Base-by-base conservation (phyloP, 1,140 invertebrate species). In the Drosophila biarmipes region DNA sequence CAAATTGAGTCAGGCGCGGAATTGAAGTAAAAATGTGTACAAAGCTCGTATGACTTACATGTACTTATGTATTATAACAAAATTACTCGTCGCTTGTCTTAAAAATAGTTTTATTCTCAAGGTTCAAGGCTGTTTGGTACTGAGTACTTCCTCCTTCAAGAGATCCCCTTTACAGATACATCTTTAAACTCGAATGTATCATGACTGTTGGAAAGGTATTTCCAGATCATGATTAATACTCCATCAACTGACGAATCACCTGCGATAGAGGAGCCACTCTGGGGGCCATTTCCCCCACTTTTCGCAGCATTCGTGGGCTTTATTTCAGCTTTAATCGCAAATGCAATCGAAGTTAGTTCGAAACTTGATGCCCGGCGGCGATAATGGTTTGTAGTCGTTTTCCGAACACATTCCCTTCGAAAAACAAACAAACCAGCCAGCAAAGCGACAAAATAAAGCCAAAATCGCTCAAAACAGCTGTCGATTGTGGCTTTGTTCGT, bases 361-460 rank as follows among this genome's bases (percentile, higher is more conserved):
- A 89, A 87, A 87, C 77, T 79, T 73, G 84, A 87, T 87, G 79
- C 64, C 59, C 63, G 55, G 45, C 31, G 34, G 54, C 62, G 82
- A 87, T 87, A 87, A 89, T 89, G 78, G 73, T 87, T 87, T 87
- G 69, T 82, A 82, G 82, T 78, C 78, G 81, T 82, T 86, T 86
- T 78, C 64, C 57, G 71, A 86, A 87, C 67, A 87, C 67, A 66
- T 71, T 69, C 64, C 66, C 63, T 69, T 73, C 56, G 52, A 29
- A 61, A 49, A 8, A 58, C 17, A 67, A 76, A 46, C 54, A 57
- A 59, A 45, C 43, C 62, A 52, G 29, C 37, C 55, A 72, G 49
- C 48, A 56, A 78, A 73, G 46, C 40, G 56, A 54, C 15, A 61
- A 59, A 61, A 61, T 56, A 73, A 54, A 68, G 49, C 42, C 68